These are phyloP conservation scores for Upupa epops DNA, from an alignment of 2,113 vertebrate species.

Conservation along the genomic window DNA sequence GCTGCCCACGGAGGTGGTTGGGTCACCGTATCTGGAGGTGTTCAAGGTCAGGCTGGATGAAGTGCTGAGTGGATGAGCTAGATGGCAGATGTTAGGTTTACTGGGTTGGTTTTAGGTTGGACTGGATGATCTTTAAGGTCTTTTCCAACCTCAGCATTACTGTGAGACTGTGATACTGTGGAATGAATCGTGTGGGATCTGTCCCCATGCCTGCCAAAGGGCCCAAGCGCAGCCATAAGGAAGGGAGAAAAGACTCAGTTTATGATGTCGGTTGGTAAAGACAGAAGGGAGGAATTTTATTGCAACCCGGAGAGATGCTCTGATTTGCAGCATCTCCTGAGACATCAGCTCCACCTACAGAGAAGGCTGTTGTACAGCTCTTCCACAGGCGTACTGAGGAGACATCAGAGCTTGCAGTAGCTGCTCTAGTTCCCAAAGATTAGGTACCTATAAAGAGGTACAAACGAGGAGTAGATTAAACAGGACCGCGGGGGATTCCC, in stretches of 20 bases:
- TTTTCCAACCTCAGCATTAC: no score
- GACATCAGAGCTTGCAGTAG: background rate
- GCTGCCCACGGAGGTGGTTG: no score
- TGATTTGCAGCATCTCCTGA: background rate
- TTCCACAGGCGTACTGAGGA: background rate
- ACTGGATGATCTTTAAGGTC: no score
- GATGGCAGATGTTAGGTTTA: no score
- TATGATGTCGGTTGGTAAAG: background rate
- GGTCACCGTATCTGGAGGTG: no score
- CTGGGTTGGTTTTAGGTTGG: no score
- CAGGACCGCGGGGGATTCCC: background rate
- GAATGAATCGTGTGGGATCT: background rate
- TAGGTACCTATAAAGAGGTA: background rate
- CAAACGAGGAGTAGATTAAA: background rate
- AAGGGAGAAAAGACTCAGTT: background rate
- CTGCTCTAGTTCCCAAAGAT: background rate
- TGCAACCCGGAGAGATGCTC: background rate
- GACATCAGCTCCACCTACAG: conserved; percentile 18
- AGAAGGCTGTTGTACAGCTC: background rate
- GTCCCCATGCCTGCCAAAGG: background rate
- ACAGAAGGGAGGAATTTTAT: background rate
- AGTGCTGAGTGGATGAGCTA: no score
- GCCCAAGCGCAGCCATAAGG: background rate
- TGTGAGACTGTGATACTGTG: no score
- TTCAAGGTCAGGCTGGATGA: no score